Percentiles rank a stretch among this genome's conserved stretches.
phyloP scores from a whole-genome alignment of 2,113 vertebrate species.

The Callaeas wilsoni region DNA sequence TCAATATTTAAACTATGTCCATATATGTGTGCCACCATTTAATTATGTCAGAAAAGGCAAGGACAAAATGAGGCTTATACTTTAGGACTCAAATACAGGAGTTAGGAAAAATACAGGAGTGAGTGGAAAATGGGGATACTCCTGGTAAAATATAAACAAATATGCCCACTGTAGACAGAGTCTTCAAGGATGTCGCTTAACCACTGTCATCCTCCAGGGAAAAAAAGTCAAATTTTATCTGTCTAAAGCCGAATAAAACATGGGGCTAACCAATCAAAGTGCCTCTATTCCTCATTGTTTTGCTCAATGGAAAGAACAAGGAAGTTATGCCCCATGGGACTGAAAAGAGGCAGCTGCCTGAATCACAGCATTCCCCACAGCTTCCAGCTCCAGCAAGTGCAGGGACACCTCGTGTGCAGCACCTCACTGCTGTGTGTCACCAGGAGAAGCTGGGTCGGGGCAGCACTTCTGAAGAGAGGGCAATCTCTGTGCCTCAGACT shows the following conservation, averaged over 20 bases:
- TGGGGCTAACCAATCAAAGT: not conserved
- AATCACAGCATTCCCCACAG: not conserved
- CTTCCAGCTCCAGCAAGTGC: not conserved
- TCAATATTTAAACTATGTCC: not conserved
- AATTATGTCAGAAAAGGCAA: not conserved
- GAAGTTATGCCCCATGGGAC: not conserved
- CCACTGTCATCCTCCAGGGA: not conserved
- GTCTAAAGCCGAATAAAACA: not conserved
- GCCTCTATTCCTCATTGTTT: not conserved
- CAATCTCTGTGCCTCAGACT: not conserved
- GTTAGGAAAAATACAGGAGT: no score
- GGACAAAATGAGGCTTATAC: not conserved
- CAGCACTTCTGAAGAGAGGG: not conserved
- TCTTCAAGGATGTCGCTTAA: not conserved
- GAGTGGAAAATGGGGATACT: not conserved
- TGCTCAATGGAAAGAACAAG: not conserved
- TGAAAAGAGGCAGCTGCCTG: not conserved
- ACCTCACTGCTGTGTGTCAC: fast-evolving
- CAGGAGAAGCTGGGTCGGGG: not conserved
- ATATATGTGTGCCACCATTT: not conserved
- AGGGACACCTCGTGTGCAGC: fast-evolving
- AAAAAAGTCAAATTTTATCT: not conserved
- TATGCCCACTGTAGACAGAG: not conserved
- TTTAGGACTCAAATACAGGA: not conserved
- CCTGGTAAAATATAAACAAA: not conserved